Percentiles rank a stretch among this genome's conserved stretches.
Evolutionary conservation across 2,113 vertebrate genomes (phyloP).

Genomic region (Cinclus cinclus): DNA sequence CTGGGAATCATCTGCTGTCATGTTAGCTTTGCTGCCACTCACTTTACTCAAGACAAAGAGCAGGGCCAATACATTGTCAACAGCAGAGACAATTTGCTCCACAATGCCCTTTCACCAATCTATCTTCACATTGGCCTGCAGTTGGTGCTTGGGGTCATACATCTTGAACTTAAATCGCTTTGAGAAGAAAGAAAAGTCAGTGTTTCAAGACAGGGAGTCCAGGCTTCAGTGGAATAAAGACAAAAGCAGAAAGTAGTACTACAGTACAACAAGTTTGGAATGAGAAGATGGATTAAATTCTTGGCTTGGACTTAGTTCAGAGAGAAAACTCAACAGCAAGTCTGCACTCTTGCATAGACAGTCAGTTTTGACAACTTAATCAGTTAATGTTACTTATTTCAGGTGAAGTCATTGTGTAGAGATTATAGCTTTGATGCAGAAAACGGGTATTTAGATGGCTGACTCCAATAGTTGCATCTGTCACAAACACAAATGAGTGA

Average conservation of each 20-base stretch:
- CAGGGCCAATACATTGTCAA: neutral
- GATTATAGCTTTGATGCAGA: neutral
- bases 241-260: neutral
- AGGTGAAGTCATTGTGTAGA: neutral
- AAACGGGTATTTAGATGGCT: neutral
- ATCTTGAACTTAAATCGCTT: neutral
- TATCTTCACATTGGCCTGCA: neutral
- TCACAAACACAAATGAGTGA: neutral
- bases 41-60: neutral
- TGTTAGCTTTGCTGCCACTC: neutral
- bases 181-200: neutral
- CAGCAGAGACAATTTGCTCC: neutral
- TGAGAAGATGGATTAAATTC: neutral
- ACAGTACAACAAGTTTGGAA: neutral
- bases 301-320: neutral
- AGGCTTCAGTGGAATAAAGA: neutral
- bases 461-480: neutral
- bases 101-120: neutral
- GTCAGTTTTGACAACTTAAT: neutral
- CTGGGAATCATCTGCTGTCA: neutral
- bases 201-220: neutral
- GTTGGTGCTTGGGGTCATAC: neutral
- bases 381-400: neutral
- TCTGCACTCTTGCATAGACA: neutral
- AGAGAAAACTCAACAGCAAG: neutral